phyloP scores from a whole-genome alignment of 1,140 invertebrate species.

The Drosophila auraria region DNA sequence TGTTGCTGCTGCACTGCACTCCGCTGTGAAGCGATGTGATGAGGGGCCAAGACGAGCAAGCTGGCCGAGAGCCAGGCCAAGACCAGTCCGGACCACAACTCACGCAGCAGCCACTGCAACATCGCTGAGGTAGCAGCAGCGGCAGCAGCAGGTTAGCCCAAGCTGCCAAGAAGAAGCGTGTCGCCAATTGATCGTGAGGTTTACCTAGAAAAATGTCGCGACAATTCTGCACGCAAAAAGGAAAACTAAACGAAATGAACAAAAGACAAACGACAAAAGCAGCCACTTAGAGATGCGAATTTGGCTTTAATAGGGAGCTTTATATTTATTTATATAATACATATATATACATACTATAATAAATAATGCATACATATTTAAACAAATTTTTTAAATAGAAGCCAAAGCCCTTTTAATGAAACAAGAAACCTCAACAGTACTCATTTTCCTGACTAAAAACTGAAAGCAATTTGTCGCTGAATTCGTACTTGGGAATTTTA shows the following conservation, averaged over 20 bases:
- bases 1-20: conserved; percentile 36
- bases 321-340: no score
- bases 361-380: no score
- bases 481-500: background rate
- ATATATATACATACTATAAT: background rate
- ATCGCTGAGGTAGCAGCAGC: conserved; percentile 34
- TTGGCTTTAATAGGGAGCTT: background rate
- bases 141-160: conserved; percentile 58
- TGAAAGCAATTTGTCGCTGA: background rate
- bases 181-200: conserved; percentile 85
- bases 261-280: conserved; percentile 36
- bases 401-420: no score
- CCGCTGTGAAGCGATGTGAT: conserved; percentile 18
- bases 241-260: conserved; percentile 45
- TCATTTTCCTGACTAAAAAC: background rate
- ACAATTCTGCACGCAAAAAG: conserved; percentile 67
- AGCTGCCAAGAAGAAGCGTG: conserved; percentile 83
- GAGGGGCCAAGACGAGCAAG: conserved; percentile 17
- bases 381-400: no score
- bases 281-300: conserved; percentile 14
- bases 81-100: conserved; percentile 55
- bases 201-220: conserved; percentile 85
- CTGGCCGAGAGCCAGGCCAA: conserved; percentile 20
- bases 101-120: conserved; percentile 49
- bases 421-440: background rate